Evolutionary conservation across 2,888 invertebrate genomes (phyloP).

Genomic region (Melanostoma scalare): DNA sequence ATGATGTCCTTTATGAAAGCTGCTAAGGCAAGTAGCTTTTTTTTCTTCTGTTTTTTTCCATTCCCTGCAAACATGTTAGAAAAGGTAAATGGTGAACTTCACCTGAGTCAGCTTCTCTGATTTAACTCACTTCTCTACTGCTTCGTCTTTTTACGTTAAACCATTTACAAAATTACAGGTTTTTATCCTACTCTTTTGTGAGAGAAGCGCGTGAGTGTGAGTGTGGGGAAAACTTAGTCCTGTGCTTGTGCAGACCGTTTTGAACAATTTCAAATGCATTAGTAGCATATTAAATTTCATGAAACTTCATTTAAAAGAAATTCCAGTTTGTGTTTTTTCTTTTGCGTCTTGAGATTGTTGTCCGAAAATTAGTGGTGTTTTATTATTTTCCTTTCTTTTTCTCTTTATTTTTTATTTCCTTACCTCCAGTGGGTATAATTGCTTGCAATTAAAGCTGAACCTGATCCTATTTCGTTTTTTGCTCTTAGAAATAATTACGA

Average conservation of each 20-base stretch:
- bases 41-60: too few relatives aligned
- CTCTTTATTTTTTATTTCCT: background rate
- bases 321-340: constrained; percentile 33
- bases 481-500: background rate
- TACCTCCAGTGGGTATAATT: constrained; percentile 46
- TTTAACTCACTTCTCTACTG: constrained; percentile 9
- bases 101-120: constrained; percentile 1
- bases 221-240: constrained; percentile 59
- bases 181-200: background rate
- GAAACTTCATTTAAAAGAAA: constrained; percentile 50
- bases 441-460: constrained; percentile 61
- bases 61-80: too few relatives aligned
- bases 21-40: too few relatives aligned
- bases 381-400: constrained; percentile 19
- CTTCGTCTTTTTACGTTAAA: constrained; percentile 23
- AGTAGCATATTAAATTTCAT: constrained; percentile 65
- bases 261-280: constrained; percentile 64
- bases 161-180: constrained; percentile 50
- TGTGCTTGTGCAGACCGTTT: constrained; percentile 47
- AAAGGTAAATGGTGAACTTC: constrained; percentile 6
- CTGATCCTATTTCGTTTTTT: background rate
- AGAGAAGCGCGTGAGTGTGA: background rate
- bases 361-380: constrained; percentile 49
- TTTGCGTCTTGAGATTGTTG: constrained; percentile 43
- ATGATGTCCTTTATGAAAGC: too few relatives aligned